Conservation (phyloP, 2,797 vertebrate genomes). For the Melanotaenia trifasciata region DNA sequence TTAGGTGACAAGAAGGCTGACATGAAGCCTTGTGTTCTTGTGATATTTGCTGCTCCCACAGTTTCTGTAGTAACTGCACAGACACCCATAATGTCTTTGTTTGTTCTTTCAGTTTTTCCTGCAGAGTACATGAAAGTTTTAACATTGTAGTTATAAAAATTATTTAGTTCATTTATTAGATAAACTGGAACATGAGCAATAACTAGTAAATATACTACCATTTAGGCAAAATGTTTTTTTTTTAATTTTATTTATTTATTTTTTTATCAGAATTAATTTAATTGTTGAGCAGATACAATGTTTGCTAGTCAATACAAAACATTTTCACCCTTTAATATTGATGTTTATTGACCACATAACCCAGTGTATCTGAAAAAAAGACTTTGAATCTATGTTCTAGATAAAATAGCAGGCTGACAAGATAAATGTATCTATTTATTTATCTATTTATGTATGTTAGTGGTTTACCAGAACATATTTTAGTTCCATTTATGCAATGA, state of each 20-base stretch:
- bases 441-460: too few species aligned
- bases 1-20: slow-evolving; percentile 43
- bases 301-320: neutral
- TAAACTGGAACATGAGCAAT: neutral
- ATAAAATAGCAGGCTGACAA: too few species aligned
- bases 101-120: neutral
- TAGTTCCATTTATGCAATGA: neutral
- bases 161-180: neutral
- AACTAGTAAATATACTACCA: neutral
- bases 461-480: neutral
- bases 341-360: too few species aligned
- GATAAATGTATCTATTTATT: neutral
- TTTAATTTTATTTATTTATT: neutral
- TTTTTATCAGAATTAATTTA: neutral
- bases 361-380: too few species aligned
- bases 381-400: too few species aligned
- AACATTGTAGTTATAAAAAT: neutral
- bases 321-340: too few species aligned
- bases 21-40: slow-evolving; percentile 50
- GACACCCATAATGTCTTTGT: slow-evolving; percentile 2
- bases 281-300: neutral
- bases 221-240: neutral
- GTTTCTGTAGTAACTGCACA: slow-evolving; percentile 8
- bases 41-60: slow-evolving; percentile 35
- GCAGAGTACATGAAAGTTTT: neutral